phyloP scores from a whole-genome alignment of 2,888 invertebrate species.

The Caenorhabditis sulstoni region DNA sequence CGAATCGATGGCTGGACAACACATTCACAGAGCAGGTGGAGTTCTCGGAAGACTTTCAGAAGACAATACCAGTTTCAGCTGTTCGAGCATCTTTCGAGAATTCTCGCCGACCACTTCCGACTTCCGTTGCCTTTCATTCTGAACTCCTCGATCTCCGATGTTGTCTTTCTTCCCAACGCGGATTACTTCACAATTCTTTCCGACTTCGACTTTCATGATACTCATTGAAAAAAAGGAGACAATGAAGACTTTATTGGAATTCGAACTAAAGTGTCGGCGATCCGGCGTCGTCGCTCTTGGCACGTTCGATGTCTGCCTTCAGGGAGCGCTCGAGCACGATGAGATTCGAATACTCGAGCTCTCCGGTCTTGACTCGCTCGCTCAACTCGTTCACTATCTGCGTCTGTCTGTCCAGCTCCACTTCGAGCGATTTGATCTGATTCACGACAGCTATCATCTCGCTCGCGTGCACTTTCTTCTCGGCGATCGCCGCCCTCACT shows the following conservation, averaged over 20 bases:
- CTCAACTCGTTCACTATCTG: slow-evolving; percentile 49
- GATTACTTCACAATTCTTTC: slow-evolving; percentile 41
- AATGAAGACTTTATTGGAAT: not conserved
- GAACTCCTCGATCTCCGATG: slow-evolving; percentile 39
- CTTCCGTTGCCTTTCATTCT: slow-evolving; percentile 47
- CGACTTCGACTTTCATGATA: slow-evolving; percentile 31
- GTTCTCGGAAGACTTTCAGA: not conserved
- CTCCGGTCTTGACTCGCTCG: slow-evolving; percentile 50
- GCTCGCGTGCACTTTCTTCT: slow-evolving; percentile 49
- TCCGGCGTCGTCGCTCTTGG: slow-evolving; percentile 15
- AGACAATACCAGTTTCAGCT: slow-evolving; percentile 17
- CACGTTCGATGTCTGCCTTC: slow-evolving; percentile 24
- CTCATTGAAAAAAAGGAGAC: slow-evolving; percentile 5
- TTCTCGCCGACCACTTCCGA: slow-evolving; percentile 38
- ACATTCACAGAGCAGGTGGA: slow-evolving; percentile 46
- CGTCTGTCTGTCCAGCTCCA: slow-evolving; percentile 61
- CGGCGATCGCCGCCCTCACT: slow-evolving; percentile 39
- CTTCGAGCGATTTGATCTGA: slow-evolving; percentile 62
- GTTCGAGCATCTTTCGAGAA: slow-evolving; percentile 32
- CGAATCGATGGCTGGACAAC: slow-evolving; percentile 48
- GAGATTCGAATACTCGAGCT: slow-evolving; percentile 40
- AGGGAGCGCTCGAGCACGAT: slow-evolving; percentile 24
- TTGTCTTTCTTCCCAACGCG: slow-evolving; percentile 30
- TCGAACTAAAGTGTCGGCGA: not conserved
- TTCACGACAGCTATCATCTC: slow-evolving; percentile 59